Conservation (phyloP, 2,113 vertebrate species). For the Rhagologus leucostigma region DNA sequence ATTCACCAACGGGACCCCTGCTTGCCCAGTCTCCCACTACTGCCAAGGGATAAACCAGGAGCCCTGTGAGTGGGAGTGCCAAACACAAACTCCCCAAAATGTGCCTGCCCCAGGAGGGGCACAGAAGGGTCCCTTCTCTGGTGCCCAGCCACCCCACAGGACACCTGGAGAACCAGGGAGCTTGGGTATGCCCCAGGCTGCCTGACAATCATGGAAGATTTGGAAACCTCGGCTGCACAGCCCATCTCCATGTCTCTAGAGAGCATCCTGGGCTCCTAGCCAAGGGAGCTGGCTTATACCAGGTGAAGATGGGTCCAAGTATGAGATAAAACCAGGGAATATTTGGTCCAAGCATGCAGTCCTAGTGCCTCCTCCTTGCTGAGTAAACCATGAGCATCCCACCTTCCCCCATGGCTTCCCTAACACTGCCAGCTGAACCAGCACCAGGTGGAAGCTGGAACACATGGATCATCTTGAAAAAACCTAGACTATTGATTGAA, state of each 20-base stretch:
- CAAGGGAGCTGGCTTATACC: neutral
- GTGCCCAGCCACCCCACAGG: neutral
- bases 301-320: neutral
- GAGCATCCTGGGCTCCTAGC: neutral
- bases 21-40: neutral
- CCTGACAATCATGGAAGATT: neutral
- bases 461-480: neutral
- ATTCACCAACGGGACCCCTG: neutral
- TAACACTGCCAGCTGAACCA: neutral
- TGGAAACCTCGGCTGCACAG: neutral
- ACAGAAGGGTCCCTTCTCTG: neutral
- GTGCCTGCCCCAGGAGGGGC: neutral
- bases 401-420: neutral
- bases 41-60: neutral
- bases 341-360: neutral
- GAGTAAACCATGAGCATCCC: neutral
- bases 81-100: neutral
- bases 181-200: neutral
- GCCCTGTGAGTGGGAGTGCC: accelerated
- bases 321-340: neutral
- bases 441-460: neutral
- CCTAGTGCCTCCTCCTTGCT: neutral
- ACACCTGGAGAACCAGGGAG: neutral
- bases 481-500: accelerated
- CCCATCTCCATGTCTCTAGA: neutral